A percentile compares a stretch with the other conserved stretches of the same genome.
Evolutionary conservation across 2,888 invertebrate species (phyloP).

Genomic region (Idaea dimidiata): DNA sequence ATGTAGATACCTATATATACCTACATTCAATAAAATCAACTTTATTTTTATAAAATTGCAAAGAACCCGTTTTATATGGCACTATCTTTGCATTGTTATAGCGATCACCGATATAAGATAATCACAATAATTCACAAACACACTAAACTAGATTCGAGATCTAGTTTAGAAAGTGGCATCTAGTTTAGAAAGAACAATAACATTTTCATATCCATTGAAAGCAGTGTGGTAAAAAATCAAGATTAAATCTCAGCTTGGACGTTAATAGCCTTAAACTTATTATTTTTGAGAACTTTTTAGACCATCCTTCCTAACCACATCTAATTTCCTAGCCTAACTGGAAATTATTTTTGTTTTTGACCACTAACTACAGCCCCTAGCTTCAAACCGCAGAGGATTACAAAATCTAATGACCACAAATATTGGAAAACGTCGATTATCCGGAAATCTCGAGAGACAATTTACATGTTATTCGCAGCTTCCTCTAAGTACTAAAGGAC

Average conservation of each 20-base stretch:
- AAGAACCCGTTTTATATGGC: not conserved
- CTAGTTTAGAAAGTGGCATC: not conserved
- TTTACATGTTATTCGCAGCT: constrained; percentile 14
- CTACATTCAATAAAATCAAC: no score
- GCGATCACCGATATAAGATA: not conserved
- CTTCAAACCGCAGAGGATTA: not conserved
- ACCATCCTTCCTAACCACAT: not conserved
- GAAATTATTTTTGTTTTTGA: not conserved
- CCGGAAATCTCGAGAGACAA: not conserved
- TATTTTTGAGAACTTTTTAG: not conserved
- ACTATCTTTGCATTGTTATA: not conserved
- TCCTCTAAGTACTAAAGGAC: constrained; percentile 39
- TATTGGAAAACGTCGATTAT: not conserved
- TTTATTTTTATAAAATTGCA: not conserved
- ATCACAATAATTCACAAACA: not conserved
- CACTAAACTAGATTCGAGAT: not conserved
- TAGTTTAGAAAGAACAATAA: not conserved
- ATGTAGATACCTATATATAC: no score
- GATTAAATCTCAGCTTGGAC: no score
- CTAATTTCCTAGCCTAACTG: not conserved
- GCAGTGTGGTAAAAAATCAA: not conserved
- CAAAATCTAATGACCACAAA: not conserved
- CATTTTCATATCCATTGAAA: not conserved
- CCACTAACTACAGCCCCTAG: not conserved
- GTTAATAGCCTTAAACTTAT: no score